phyloP scores from a whole-genome alignment of 2,797 vertebrate genomes.

The Ficedula albicollis region DNA sequence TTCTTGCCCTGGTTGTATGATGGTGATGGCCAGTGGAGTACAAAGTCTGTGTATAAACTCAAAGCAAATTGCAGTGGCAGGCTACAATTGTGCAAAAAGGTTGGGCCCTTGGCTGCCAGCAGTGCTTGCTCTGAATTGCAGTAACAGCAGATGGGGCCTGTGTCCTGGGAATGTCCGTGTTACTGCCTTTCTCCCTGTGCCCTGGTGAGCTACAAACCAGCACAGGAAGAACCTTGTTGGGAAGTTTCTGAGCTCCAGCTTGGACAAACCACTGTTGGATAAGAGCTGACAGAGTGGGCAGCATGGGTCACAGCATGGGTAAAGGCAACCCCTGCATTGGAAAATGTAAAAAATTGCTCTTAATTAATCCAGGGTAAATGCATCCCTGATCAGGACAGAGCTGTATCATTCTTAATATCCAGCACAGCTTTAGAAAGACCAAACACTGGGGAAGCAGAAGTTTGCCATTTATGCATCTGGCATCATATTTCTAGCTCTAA shows the following conservation, averaged over 20 bases:
- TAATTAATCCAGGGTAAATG: neutral
- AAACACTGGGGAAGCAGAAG: neutral
- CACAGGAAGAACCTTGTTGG: neutral
- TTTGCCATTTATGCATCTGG: neutral
- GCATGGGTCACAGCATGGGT: rapidly evolving
- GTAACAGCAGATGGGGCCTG: neutral
- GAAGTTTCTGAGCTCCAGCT: neutral
- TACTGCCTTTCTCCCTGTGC: neutral
- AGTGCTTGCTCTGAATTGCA: neutral
- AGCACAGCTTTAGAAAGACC: neutral
- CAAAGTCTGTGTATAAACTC: neutral
- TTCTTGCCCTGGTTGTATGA: neutral
- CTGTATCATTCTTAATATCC: neutral
- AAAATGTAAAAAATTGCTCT: neutral
- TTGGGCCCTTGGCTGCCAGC: neutral
- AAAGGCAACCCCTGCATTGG: neutral
- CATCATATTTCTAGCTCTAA: neutral
- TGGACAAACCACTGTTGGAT: neutral
- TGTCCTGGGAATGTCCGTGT: neutral
- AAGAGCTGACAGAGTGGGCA: neutral
- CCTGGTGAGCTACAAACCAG: neutral
- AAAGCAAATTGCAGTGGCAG: neutral
- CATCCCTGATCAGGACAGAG: neutral
- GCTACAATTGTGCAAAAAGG: rapidly evolving
- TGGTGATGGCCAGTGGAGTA: neutral